Base-by-base conservation (phyloP, 2,888 invertebrate genomes). In the Pheosia gnoma region DNA sequence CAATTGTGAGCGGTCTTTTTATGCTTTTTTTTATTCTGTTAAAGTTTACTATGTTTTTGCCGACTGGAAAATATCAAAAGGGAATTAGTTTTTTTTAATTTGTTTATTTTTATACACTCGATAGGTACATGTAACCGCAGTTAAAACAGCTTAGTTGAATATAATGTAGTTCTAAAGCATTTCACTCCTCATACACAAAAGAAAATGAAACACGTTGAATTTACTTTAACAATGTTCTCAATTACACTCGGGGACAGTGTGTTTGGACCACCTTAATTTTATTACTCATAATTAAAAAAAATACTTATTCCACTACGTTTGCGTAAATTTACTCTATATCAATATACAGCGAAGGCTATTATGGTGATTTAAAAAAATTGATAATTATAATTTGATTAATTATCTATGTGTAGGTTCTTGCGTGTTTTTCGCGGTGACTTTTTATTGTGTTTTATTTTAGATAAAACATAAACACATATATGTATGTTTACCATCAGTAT, bases 1-100 rank as follows among this genome's bases (percentile, higher is more conserved):
- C 25, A 5, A 74, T 66, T 67, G 63, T 69, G 61, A 60, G 51
- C 52, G 25, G 55, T 61, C 68, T 43, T 45, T 4, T 45, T 45
- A 36, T 36, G 36, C 36, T 45, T 25, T 45, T 57, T 25, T 25
- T 52, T 25, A 37, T 36, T 36, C 9, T 13, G 8, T 5, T 8
- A 37, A 7, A 2, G 5, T 36, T 52, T 25, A 0, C 52, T 52
- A 4, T 52, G 6, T 52, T 52, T 11, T 4, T 47, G n/a, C 11
- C 47, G 11, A 47, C 45, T 45, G 45, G 2, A 45, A 45, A 41
- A 5, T 5, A 7, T 41, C 2, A 5, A 5, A 41, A 41, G 41
- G 8, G 7, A 7, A 41, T 7, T 8, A 41, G 41, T 1, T 41
- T 25, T 25, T 25, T 25, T 25, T 25, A 1, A 25, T 1, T 25